Conservation (phyloP, 2,797 vertebrate genomes). For the Crocodylus rhombifer region DNA sequence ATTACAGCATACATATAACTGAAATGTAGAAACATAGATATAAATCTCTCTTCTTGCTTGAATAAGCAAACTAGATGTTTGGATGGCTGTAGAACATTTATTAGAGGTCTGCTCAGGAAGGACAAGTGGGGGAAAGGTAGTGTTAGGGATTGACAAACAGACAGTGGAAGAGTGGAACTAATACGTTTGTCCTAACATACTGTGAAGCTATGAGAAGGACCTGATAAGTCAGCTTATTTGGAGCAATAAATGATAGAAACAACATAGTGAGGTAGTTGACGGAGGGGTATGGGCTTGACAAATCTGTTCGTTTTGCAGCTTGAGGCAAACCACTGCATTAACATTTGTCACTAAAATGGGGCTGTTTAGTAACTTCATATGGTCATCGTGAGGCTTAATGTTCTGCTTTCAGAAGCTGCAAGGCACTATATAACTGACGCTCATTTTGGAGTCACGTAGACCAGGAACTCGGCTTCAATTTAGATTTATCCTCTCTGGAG, state of each 20-base stretch:
- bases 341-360: background rate
- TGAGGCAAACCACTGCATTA: background rate
- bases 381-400: slow-evolving; percentile 17
- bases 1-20: no score
- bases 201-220: background rate
- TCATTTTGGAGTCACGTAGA: fast-evolving
- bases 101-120: no score
- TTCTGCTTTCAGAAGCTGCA: background rate
- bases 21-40: no score
- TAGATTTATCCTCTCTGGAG: slow-evolving; percentile 29
- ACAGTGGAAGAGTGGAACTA: background rate
- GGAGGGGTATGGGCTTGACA: background rate
- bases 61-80: no score
- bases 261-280: background rate
- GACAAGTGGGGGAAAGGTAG: no score
- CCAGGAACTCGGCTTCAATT: slow-evolving; percentile 34
- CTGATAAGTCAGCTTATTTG: background rate
- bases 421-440: background rate
- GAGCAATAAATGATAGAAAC: background rate
- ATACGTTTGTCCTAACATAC: background rate
- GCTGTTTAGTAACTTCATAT: slow-evolving; percentile 48
- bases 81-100: no score
- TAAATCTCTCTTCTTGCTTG: no score
- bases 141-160: background rate
- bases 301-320: background rate